Base-by-base conservation (phyloP, 2,797 vertebrate genomes). In the Tokudaia tokunoshimensis region DNA sequence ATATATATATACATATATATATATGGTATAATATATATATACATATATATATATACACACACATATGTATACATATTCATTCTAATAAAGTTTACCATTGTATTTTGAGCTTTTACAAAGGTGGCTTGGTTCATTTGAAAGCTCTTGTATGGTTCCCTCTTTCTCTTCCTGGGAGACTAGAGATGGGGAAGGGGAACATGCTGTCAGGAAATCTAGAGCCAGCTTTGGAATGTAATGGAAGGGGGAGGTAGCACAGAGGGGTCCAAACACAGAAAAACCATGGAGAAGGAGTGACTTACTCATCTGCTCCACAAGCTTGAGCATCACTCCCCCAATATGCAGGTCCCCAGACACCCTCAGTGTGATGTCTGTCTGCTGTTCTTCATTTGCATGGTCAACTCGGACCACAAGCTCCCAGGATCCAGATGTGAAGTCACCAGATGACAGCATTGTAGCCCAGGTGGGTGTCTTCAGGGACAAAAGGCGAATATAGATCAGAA, bases 301-400 rank as follows among this genome's bases (percentile, higher is more conserved):
- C 97, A 99, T 99, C 98, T 99, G 95, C 97, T 99, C 99, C 97
- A 99, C 99, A 97, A 99, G 98, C 97, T 99, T 99, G 61, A 99
- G 99, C 99, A 99, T 99, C 97, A 99, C 98, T 93, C 99, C 99
- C 90, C 99, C 99, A 8, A 99, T 94, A 92, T 99, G 99, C 96
- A 99, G 99, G 97, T 99, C 99, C 81, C 99, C 99, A 1, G 99
- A 99, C 95, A 99, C 99, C 91, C 96, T 98, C 92, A 99, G 97
- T 0, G 92, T 98, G 89, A 99, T 95, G 34, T 98, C 98, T 97
- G 98, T 99, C 92, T 97, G 93, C 90, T 99, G 97, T 0, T 98
- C 98, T 92, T 98, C 98, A 12, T 97, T 93, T 13, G 98, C 99
- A 94, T 99, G 98, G 96, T 99, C 99, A 94, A 99, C 98, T 72